A percentile compares a stretch with the other conserved stretches of the same genome.
phyloP scores from a whole-genome alignment of 2,888 invertebrate genomes.

The Caenorhabditis sp. region DNA sequence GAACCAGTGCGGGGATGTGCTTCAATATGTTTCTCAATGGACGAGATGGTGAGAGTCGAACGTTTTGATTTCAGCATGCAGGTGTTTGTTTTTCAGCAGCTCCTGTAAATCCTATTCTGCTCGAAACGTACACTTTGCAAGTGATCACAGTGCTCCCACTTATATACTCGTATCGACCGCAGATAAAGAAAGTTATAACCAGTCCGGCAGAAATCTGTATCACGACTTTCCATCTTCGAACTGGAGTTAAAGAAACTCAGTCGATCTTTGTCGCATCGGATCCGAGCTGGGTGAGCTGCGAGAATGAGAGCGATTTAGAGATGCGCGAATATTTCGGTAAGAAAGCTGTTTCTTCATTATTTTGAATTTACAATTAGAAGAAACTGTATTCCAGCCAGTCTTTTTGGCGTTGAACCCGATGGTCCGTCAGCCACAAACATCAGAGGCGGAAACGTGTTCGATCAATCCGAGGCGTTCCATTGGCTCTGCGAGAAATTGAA shows the following conservation, averaged over 20 bases:
- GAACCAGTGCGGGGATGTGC: no score
- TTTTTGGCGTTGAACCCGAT: not conserved
- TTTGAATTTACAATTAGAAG: no score
- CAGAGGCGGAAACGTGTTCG: not conserved
- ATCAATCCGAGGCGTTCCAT: not conserved
- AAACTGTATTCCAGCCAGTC: not conserved
- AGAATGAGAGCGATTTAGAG: not conserved
- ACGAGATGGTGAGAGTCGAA: no score
- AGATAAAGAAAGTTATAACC: not conserved
- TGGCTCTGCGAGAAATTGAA: slow-evolving; percentile 9
- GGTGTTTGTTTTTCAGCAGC: not conserved
- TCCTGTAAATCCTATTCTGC: not conserved
- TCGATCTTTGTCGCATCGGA: slow-evolving; percentile 16
- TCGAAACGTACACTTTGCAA: not conserved
- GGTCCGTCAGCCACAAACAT: not conserved
- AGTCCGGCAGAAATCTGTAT: slow-evolving; percentile 42
- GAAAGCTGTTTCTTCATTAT: not conserved
- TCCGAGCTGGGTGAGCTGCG: not conserved
- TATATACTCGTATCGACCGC: not conserved
- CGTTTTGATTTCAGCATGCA: not conserved
- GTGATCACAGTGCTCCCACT: slow-evolving; percentile 36
- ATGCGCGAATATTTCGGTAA: not conserved
- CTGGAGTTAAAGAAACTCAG: slow-evolving; percentile 4
- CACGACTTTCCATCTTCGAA: slow-evolving; percentile 24
- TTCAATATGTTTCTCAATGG: no score